phyloP scores from a whole-genome alignment of 64 coral and sea anemone species.

The Pachyseris speciosa region DNA sequence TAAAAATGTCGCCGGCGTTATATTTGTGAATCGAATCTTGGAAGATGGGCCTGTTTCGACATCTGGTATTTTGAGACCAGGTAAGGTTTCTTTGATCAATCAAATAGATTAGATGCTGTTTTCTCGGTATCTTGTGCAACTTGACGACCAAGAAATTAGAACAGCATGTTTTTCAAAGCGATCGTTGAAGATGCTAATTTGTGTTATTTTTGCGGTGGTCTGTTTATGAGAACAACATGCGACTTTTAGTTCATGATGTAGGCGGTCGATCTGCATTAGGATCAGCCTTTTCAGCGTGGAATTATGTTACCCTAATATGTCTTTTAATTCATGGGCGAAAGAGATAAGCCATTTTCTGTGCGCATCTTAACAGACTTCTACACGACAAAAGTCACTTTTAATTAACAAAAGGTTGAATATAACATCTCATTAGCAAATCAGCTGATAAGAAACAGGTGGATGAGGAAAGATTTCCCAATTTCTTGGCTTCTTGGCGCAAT shows the following conservation, averaged over 20 bases:
- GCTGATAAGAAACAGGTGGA: background rate
- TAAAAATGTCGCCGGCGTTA: conserved; percentile 86
- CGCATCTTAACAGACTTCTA: too few relatives aligned
- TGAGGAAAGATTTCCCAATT: too few relatives aligned
- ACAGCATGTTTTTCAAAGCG: background rate
- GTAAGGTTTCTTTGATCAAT: conserved; percentile 46
- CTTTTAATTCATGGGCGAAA: background rate
- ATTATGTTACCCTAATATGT: background rate
- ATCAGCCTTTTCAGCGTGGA: background rate
- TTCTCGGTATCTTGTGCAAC: background rate
- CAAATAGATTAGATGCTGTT: background rate
- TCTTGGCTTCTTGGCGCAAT: too few relatives aligned
- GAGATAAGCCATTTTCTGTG: too few relatives aligned
- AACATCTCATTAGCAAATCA: background rate
- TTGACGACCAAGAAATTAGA: background rate
- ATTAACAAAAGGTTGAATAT: background rate
- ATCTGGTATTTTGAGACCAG: conserved; percentile 79
- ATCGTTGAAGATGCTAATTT: background rate
- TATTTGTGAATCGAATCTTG: conserved; percentile 89
- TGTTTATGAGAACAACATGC: conserved; percentile 32
- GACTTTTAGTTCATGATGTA: background rate
- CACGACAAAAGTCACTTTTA: background rate
- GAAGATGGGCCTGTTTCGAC: conserved; percentile 83
- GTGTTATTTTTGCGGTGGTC: background rate
- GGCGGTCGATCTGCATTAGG: background rate